These are phyloP conservation scores for Protobothrops mucrosquamatus DNA, from an alignment of 2,113 vertebrate genomes.

Conservation along the genomic window DNA sequence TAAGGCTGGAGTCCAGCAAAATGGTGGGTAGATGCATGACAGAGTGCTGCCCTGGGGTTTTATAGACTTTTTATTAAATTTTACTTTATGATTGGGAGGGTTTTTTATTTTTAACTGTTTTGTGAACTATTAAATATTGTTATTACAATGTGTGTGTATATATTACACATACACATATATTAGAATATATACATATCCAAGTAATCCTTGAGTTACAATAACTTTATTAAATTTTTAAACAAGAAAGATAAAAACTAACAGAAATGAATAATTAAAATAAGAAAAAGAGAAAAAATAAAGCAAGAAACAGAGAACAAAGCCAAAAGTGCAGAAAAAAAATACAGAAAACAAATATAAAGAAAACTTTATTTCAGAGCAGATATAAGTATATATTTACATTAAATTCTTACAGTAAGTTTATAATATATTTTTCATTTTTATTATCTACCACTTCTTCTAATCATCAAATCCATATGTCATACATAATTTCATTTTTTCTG, in stretches of 20 bases:
- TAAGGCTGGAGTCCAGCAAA: neutral
- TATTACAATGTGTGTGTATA: neutral
- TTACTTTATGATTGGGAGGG: neutral
- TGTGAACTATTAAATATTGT: neutral
- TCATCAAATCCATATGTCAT: too few species aligned
- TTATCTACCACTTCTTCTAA: too few species aligned
- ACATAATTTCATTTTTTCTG: neutral
- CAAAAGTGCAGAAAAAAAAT: neutral
- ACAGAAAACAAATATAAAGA: neutral
- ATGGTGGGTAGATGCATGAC: neutral
- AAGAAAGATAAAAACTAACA: neutral
- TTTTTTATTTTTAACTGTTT: neutral
- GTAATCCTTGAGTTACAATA: neutral
- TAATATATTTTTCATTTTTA: neutral
- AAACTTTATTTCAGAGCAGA: neutral
- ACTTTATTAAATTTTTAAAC: neutral
- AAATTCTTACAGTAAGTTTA: neutral
- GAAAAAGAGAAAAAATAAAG: neutral
- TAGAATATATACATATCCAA: neutral
- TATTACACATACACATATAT: neutral
- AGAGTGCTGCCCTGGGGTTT: neutral
- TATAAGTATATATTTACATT: neutral
- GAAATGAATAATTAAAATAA: neutral
- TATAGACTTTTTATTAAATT: neutral
- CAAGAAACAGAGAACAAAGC: neutral